These are phyloP conservation scores for Cnemophilus loriae DNA, from an alignment of 2,113 vertebrate species.

Conservation along the genomic window DNA sequence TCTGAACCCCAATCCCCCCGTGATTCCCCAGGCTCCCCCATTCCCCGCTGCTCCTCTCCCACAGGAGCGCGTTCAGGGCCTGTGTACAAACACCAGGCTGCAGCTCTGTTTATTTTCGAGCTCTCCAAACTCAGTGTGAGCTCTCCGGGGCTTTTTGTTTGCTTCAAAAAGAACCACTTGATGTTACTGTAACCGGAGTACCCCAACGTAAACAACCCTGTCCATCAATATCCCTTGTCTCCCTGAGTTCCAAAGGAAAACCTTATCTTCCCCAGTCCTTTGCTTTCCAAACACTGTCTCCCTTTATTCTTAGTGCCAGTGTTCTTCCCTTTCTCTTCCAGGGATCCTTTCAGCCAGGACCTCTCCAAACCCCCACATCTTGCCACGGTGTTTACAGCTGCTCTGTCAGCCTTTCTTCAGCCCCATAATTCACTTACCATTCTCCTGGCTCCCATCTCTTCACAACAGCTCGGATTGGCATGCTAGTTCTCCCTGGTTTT, in stretches of 20 bases:
- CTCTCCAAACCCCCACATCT: background rate
- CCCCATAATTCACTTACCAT: accelerated
- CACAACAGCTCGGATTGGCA: background rate
- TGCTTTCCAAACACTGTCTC: background rate
- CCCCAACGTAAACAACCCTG: background rate
- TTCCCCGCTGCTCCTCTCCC: background rate
- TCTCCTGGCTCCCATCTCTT: background rate
- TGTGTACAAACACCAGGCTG: background rate
- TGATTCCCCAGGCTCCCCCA: background rate
- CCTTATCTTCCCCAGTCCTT: background rate
- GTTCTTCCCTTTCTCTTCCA: background rate
- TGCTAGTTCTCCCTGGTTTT: background rate
- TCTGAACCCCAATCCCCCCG: accelerated
- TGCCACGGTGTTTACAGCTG: background rate
- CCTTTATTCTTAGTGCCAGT: slow-evolving; percentile 20
- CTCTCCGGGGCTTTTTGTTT: background rate
- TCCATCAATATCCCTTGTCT: background rate
- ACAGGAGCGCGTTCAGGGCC: background rate
- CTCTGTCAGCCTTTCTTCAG: background rate
- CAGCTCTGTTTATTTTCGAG: background rate
- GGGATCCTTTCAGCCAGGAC: background rate
- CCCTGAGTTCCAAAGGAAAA: background rate
- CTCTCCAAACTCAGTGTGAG: background rate
- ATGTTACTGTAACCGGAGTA: background rate
- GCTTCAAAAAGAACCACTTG: background rate